phyloP scores from a whole-genome alignment of 92 coral and sea anemone species.

The Zoanthus sociatus region DNA sequence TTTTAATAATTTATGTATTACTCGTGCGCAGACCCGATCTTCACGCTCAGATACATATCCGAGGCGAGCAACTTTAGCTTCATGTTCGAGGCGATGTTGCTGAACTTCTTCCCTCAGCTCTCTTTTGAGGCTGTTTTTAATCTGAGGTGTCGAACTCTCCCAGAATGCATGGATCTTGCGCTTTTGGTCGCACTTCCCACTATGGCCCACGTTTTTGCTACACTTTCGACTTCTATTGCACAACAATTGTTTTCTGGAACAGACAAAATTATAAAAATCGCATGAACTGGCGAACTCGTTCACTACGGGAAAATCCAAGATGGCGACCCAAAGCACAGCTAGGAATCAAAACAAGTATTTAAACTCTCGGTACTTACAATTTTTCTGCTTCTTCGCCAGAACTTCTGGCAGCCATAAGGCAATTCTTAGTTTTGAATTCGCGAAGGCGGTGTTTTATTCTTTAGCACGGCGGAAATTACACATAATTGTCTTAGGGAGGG shows the following conservation, averaged over 20 bases:
- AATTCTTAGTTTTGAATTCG: neutral
- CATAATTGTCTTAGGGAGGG: no score
- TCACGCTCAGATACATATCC: neutral
- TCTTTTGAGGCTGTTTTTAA: constrained; percentile 10
- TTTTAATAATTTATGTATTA: no score
- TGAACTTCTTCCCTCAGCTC: constrained; percentile 7
- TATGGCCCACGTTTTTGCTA: neutral
- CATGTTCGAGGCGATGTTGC: neutral
- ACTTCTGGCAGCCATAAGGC: constrained; percentile 13
- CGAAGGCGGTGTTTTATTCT: neutral
- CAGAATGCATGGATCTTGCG: neutral
- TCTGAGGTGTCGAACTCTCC: neutral
- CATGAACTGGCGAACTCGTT: no score
- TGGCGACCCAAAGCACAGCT: neutral
- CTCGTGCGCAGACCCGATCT: constrained; percentile 4
- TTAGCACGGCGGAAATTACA: no score
- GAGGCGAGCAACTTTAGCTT: neutral
- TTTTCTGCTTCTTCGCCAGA: constrained; percentile 8
- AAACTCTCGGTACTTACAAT: constrained; percentile 16
- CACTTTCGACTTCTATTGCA: neutral
- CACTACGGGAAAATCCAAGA: neutral
- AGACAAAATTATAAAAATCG: neutral
- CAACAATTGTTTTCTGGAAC: neutral
- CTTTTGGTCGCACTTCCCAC: constrained; percentile 1
- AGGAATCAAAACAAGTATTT: constrained; percentile 3